These are phyloP conservation scores for Cygnus olor DNA, from an alignment of 2,797 vertebrate genomes.

Conservation along the genomic window DNA sequence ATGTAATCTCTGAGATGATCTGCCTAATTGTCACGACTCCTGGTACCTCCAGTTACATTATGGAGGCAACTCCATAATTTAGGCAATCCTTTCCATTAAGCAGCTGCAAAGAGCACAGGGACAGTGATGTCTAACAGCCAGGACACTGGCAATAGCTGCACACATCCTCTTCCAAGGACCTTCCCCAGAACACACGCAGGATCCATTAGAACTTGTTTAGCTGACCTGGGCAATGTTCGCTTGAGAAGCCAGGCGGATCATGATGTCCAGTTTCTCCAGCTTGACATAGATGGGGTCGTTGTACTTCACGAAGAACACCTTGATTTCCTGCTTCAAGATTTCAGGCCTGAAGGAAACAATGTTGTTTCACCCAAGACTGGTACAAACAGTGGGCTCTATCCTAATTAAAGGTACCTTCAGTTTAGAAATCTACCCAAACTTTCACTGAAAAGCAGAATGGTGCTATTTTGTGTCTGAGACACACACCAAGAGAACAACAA, in stretches of 20 bases:
- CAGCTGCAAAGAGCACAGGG: neutral
- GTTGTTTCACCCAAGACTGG: neutral
- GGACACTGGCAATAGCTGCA: neutral
- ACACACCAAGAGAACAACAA: neutral
- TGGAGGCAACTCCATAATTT: neutral
- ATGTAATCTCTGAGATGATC: neutral
- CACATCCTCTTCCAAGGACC: neutral
- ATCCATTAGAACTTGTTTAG: neutral
- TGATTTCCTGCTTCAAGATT: slow-evolving; percentile 87
- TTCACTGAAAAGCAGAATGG: neutral
- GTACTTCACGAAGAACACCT: slow-evolving; percentile 87
- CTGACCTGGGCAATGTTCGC: slow-evolving; percentile 87
- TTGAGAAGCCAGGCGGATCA: slow-evolving; percentile 86
- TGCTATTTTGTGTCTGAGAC: neutral
- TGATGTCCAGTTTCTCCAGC: slow-evolving; percentile 86
- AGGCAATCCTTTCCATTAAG: neutral
- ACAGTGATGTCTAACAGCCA: neutral
- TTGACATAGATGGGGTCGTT: slow-evolving; percentile 87
- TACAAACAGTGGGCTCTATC: neutral
- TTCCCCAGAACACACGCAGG: neutral
- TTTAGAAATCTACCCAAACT: neutral
- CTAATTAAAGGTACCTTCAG: neutral
- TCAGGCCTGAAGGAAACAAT: slow-evolving; percentile 75
- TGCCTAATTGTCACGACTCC: neutral
- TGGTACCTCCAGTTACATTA: neutral